Conservation (phyloP, 1,140 invertebrate genomes). For the Drosophila parvula region DNA sequence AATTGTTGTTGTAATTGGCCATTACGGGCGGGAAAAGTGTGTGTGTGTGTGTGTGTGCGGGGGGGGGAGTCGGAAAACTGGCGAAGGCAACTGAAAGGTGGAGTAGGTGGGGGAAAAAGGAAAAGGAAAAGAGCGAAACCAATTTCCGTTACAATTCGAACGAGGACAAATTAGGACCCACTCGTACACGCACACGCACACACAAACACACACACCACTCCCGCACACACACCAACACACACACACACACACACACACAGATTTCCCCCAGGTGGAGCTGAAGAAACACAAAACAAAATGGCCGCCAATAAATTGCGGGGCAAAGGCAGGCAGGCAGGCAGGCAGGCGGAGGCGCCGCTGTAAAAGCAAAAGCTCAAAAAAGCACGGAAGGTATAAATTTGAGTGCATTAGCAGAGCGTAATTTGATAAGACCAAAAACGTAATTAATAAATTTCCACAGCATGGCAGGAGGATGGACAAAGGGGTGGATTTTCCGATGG, state of each 20-base stretch:
- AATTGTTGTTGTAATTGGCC: conserved; percentile 58
- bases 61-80: neutral
- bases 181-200: conserved; percentile 35
- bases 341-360: neutral
- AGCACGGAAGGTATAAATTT: conserved; percentile 78
- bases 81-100: neutral
- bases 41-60: neutral
- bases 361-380: conserved; percentile 69
- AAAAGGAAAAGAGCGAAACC: conserved; percentile 55
- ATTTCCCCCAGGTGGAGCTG: conserved; percentile 18
- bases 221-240: conserved; percentile 24
- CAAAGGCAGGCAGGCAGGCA: too few relatives aligned
- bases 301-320: conserved; percentile 70
- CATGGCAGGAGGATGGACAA: conserved; percentile 28
- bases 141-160: conserved; percentile 69
- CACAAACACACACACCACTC: conserved; percentile 2
- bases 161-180: conserved; percentile 72
- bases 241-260: conserved; percentile 27
- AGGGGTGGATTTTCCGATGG: conserved; percentile 30
- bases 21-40: conserved; percentile 33
- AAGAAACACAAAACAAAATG: conserved; percentile 69
- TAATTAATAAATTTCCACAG: conserved; percentile 81
- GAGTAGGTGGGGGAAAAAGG: neutral
- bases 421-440: conserved; percentile 81
- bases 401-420: conserved; percentile 81